Evolutionary conservation across 2,888 invertebrate species (phyloP).

Genomic region (Epinotia demarniana): DNA sequence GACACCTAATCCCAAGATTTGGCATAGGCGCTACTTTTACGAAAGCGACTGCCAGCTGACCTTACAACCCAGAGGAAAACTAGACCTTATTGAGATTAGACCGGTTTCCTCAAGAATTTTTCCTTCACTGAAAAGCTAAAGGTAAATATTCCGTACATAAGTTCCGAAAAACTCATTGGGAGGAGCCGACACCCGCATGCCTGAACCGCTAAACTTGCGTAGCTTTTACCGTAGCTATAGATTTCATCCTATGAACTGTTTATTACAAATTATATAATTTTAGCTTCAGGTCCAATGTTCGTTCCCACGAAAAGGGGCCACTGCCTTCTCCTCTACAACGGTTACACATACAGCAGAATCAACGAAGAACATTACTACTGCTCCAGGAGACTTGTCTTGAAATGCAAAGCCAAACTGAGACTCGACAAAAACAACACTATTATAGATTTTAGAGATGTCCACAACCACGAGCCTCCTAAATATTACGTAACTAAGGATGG

Average conservation of each 20-base stretch:
- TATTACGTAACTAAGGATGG: conserved; percentile 7
- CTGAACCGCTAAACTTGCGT: too few relatives aligned
- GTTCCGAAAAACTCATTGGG: too few relatives aligned
- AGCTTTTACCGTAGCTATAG: background rate
- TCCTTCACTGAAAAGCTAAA: too few relatives aligned
- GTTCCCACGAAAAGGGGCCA: conserved; percentile 47
- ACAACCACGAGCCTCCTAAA: conserved; percentile 45
- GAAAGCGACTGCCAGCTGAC: too few relatives aligned
- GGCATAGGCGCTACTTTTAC: too few relatives aligned
- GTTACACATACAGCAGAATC: conserved; percentile 53
- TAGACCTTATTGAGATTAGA: too few relatives aligned
- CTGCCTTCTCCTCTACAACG: conserved; percentile 50
- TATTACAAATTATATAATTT: background rate
- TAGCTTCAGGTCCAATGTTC: conserved; percentile 26
- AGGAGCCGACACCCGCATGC: too few relatives aligned
- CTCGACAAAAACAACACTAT: conserved; percentile 23
- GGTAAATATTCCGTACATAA: too few relatives aligned
- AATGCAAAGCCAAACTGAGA: conserved; percentile 32
- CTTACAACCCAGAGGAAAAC: too few relatives aligned
- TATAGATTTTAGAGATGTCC: conserved; percentile 2
- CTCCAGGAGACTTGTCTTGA: conserved; percentile 47
- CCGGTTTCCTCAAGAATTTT: too few relatives aligned
- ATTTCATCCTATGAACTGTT: background rate
- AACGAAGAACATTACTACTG: conserved; percentile 53
- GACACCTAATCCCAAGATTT: too few relatives aligned